Evolutionary conservation across 2,113 vertebrate genomes (phyloP), one percentile per base, ranked within the genome.

Genomic region (Circaetus gallicus): DNA sequence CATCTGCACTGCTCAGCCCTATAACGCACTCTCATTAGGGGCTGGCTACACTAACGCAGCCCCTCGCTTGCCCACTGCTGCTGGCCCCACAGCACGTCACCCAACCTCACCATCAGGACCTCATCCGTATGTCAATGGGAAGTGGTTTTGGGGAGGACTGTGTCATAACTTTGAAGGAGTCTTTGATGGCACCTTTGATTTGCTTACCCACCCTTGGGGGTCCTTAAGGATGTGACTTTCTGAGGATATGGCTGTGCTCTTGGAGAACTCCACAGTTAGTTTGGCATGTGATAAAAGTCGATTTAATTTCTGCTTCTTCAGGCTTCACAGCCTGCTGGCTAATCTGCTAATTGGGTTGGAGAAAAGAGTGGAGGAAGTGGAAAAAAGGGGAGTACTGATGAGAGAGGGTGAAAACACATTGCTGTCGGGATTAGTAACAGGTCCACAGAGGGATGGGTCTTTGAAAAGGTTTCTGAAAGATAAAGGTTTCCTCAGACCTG

Each of bases 261-360:
- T 90, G 69, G 78, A 59, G 80, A 95, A 81, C 71, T 92, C 77
- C 69, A 56, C 34, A 13, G 72, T 78, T 80, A 85, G 50, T 72
- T 24, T 96, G 69, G 62, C 85, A 86, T 70, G 70, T 95, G 94
- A 93, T 91, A 71, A 95, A 97, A 96, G 77, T 82, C 4, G 5
- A 25, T 90, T 93, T 95, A 92, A 95, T 91, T 95, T 95, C 87
- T 91, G 15, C 40, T 73, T 93, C 89, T 96, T 94, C 55, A 90
- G 62, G 53, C 67, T 93, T 55, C 88, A 25, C 73, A 72, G 49
- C 81, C 91, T 96, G 67, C 90, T 94, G 86, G 76, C n/a, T 94
- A 93, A 92, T 94, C 50, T 95, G 82, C 36, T 97, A 96, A 97
- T 86, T 95, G 92, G 47, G 67, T n/a, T 88, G 66, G n/a, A 90